Percentiles rank a stretch among this genome's conserved stretches.
phyloP scores from a whole-genome alignment of 2,113 vertebrate species.

The Pogonocichla stellata region DNA sequence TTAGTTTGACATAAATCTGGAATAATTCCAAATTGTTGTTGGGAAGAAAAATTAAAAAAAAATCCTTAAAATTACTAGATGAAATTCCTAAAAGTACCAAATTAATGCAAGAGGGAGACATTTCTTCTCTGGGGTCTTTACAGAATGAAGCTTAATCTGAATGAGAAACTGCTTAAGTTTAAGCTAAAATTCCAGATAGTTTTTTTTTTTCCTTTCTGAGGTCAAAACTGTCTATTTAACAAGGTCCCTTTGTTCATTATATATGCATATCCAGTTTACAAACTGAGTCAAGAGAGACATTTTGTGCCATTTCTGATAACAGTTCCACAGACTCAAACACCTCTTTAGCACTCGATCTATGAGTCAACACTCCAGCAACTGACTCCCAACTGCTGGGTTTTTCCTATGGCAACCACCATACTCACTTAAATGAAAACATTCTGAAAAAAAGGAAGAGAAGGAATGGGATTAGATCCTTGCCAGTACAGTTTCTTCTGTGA shows the following conservation, averaged over 20 bases:
- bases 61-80: neutral
- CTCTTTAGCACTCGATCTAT: slow-evolving; percentile 20
- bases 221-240: neutral
- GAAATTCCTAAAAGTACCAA: neutral
- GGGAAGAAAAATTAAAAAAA: neutral
- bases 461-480: neutral
- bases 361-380: slow-evolving; percentile 29
- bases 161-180: neutral
- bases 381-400: neutral
- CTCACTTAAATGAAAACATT: neutral
- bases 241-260: neutral
- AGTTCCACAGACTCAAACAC: slow-evolving; percentile 32
- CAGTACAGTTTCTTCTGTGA: neutral
- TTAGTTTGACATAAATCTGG: neutral
- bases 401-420: slow-evolving; percentile 27
- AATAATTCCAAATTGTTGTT: neutral
- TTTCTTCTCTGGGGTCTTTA: neutral
- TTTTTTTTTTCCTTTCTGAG: neutral
- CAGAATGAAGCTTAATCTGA: neutral
- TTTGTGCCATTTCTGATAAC: slow-evolving; percentile 37
- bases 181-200: neutral
- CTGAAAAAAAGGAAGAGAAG: neutral
- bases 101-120: neutral
- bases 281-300: slow-evolving; percentile 22
- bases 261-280: slow-evolving; percentile 12